Evolutionary conservation across 2,113 vertebrate species (phyloP), one percentile per base, ranked within the genome.

Genomic region (Chionodraco myersi): DNA sequence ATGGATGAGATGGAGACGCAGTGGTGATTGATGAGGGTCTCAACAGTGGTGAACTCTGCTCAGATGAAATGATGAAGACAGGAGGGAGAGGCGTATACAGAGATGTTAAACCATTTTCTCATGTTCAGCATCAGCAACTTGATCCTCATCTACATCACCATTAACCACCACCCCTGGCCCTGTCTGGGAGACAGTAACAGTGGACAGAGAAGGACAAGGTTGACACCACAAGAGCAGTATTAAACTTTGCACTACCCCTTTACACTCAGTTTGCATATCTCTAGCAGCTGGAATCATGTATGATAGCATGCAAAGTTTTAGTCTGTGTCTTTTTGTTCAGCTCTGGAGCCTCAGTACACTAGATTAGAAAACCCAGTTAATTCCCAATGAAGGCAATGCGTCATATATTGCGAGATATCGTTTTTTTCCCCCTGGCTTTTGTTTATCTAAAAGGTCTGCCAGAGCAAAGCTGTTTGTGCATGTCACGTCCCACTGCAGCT

Each of bases 11-110:
- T 67, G 34, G 86, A 84, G 74, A 45, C 62, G 70, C 49, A 45
- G 73, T 16, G 18, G 79, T 89, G 90, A 92, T 82, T 77, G 85
- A 92, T 91, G 86, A 90, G 66, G 51, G 64, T 62, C 60, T 73
- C 54, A 57, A n/a, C 71, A 23, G 54, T 66, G 60, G 67, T 65
- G 83, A 88, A 63, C 57, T 49, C 36, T 58, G 64, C 84, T 84
- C 36, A 63, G 60, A 83, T 53, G 45, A 62, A 74, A 56, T 10
- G 21, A 70, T 21, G 16, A 48, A 78, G 30, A 64, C 26, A 69
- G 23, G 21, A 21, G 49, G 52, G 47, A 57, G 30, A 13, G 49
- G 3, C 23, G 16, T 51, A 47, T 30, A 44, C 41, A 54, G 34
- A 78, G 52, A 68, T 34, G 53, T 47, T 18, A 72, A 79, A 56